Evolutionary conservation across 2,113 vertebrate species (phyloP).

Genomic region (Entelurus aequoreus): DNA sequence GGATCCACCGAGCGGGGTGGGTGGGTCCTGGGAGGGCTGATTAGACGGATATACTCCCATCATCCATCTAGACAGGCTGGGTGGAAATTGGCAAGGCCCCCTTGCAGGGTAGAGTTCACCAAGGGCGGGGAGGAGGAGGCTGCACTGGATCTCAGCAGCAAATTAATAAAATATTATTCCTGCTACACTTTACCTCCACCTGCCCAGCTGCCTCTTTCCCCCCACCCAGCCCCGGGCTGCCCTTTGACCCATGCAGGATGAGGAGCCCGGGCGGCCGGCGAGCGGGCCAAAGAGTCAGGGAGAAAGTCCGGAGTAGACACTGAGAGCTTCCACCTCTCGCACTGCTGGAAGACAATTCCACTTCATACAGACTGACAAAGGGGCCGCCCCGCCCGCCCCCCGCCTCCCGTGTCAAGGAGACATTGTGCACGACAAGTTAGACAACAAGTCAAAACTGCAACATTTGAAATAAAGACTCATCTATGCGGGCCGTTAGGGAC

Average conservation of each 20-base stretch:
- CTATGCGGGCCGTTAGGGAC: no score
- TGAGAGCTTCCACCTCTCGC: conserved; percentile 47
- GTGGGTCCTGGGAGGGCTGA: conserved; percentile 92
- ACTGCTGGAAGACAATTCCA: conserved; percentile 60
- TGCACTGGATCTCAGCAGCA: conserved; percentile 68
- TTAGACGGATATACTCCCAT: conserved; percentile 97
- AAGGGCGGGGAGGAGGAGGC: conserved; percentile 70
- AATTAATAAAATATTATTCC: conserved; percentile 78
- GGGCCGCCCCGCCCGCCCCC: conserved; percentile 6
- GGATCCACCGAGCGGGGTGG: conserved; percentile 76
- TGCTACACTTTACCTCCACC: conserved; percentile 68
- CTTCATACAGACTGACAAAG: conserved; percentile 70
- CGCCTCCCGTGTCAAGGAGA: conserved; percentile 48
- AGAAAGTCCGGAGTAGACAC: conserved; percentile 58
- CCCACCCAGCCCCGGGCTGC: conserved; percentile 67
- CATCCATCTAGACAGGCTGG: conserved; percentile 95
- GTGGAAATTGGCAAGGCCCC: conserved; percentile 92
- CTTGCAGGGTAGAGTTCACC: conserved; percentile 94
- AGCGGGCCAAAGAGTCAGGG: conserved; percentile 63
- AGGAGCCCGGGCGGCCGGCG: conserved; percentile 57
- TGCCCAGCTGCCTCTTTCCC: conserved; percentile 50
- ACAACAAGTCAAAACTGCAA: conserved; percentile 38
- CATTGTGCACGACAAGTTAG: conserved; percentile 49
- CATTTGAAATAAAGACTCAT: conserved; percentile 9
- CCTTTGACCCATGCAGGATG: conserved; percentile 69